These are phyloP conservation scores for Hydrocynus forskahlii DNA, from an alignment of 2,797 vertebrate species.

Conservation along the genomic window DNA sequence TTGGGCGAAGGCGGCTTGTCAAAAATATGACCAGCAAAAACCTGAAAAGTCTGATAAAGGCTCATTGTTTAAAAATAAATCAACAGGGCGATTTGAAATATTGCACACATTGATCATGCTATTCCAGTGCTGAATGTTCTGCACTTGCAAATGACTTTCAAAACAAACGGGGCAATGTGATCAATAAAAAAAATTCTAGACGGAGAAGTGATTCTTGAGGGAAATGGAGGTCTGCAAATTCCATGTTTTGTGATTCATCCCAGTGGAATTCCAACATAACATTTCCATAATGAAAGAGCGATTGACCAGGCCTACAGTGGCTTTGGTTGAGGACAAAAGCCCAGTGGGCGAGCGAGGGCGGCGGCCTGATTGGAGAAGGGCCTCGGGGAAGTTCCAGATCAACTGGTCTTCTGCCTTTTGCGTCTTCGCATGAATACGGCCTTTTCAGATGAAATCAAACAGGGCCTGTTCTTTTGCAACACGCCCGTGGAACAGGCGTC, in stretches of 20 bases:
- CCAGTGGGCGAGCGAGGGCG: conserved; percentile 19
- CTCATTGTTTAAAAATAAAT: background rate
- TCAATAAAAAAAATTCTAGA: background rate
- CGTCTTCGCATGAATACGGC: conserved; percentile 46
- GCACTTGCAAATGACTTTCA: conserved; percentile 4
- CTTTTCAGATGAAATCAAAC: conserved; percentile 53
- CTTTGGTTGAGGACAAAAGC: conserved; percentile 32
- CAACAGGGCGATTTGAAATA: too few relatives aligned
- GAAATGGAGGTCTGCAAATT: conserved; percentile 42
- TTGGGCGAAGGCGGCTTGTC: background rate
- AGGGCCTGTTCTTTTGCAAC: conserved; percentile 37
- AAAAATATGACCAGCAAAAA: background rate
- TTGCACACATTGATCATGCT: background rate
- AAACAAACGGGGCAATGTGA: background rate
- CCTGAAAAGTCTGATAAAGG: background rate
- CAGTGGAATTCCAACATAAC: conserved; percentile 45
- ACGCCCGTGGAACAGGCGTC: conserved; percentile 24
- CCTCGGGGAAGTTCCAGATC: conserved; percentile 39
- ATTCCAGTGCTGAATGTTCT: background rate
- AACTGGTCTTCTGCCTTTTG: conserved; percentile 35
- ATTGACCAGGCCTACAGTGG: conserved; percentile 13
- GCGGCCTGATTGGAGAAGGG: conserved; percentile 27
- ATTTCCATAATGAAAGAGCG: conserved; percentile 39
- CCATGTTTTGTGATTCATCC: conserved; percentile 51
- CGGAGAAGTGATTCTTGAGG: conserved; percentile 34